These are phyloP conservation scores for Malurus melanocephalus DNA, from an alignment of 2,113 vertebrate species.

Conservation along the genomic window DNA sequence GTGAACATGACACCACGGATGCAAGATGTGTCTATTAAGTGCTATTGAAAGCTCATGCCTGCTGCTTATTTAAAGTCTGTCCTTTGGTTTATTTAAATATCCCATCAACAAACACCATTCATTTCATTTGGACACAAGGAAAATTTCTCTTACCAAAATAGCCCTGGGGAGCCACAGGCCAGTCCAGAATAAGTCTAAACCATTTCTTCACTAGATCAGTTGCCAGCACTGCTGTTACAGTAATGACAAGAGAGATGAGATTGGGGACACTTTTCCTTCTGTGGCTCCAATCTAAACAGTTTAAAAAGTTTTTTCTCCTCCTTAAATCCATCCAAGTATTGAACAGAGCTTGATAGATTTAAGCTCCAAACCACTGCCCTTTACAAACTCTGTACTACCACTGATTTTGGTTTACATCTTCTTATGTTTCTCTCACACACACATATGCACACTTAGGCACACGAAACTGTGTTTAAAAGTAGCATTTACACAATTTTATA, in stretches of 20 bases:
- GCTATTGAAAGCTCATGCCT: accelerated
- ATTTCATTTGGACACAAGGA: not conserved
- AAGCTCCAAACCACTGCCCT: not conserved
- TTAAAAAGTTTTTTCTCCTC: not conserved
- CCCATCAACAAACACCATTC: not conserved
- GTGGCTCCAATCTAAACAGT: not conserved
- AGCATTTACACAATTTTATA: not conserved
- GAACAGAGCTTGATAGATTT: not conserved
- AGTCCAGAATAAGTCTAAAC: not conserved
- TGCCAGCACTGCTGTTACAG: not conserved
- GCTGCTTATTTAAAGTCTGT: not conserved
- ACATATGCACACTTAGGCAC: not conserved
- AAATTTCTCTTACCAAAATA: not conserved
- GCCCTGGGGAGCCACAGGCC: not conserved
- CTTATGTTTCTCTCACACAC: not conserved
- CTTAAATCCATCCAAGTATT: not conserved
- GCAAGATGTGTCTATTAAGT: not conserved
- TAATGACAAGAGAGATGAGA: not conserved
- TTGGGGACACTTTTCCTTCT: not conserved
- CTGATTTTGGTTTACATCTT: not conserved
- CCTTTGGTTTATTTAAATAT: not conserved
- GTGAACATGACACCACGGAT: not conserved
- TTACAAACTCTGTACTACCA: not conserved
- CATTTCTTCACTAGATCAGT: not conserved
- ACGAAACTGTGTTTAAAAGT: not conserved